Percentiles rank a stretch among this genome's conserved stretches.
phyloP scores from a whole-genome alignment of 2,113 vertebrate genomes.

The Chaetorhynchus papuensis region DNA sequence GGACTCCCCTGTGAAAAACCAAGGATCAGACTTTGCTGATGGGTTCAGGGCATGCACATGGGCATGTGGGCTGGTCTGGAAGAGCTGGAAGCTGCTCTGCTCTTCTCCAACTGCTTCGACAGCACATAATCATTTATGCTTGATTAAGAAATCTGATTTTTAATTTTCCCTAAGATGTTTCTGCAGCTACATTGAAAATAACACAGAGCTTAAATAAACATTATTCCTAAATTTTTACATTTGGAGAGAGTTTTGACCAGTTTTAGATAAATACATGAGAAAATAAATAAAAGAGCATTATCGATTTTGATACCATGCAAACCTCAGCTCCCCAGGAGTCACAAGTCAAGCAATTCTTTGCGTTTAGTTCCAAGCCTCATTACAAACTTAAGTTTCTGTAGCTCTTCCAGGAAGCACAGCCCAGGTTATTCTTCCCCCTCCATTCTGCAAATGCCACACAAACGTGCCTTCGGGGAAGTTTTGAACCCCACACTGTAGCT shows the following conservation, averaged over 20 bases:
- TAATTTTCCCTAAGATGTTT: not conserved
- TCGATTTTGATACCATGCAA: not conserved
- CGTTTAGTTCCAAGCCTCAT: not conserved
- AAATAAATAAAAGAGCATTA: not conserved
- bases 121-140: rapidly evolving
- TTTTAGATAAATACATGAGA: not conserved
- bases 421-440: not conserved
- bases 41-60: rapidly evolving
- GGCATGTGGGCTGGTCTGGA: rapidly evolving
- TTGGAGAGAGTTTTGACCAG: not conserved
- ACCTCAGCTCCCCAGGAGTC: not conserved
- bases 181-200: not conserved
- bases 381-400: not conserved
- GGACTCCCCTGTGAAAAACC: not conserved
- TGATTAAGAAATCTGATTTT: not conserved
- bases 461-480: rapidly evolving
- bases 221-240: not conserved
- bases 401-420: not conserved
- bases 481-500: not conserved
- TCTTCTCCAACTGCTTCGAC: not conserved
- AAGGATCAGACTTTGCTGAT: not conserved
- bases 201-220: not conserved
- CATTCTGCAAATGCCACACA: not conserved
- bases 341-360: not conserved
- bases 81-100: not conserved